phyloP scores from a whole-genome alignment of 2,888 invertebrate species.

The Polydrusus tereticollis region DNA sequence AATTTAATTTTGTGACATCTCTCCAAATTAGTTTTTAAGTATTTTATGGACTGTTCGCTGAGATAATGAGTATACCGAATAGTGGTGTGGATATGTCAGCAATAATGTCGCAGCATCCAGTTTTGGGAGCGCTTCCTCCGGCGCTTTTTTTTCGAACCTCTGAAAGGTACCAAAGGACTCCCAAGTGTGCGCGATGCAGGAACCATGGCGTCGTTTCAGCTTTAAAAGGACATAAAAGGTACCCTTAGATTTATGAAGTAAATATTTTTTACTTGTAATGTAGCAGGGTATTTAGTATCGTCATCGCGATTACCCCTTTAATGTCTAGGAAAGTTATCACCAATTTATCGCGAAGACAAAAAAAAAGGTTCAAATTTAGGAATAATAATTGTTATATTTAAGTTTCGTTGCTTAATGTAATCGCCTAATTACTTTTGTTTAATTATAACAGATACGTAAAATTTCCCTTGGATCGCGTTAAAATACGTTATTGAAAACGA shows the following conservation, averaged over 20 bases:
- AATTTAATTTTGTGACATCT: conserved; percentile 30
- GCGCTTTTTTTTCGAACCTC: conserved; percentile 90
- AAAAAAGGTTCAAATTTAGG: too few relatives aligned
- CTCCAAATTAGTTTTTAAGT: background rate
- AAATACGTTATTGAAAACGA: too few relatives aligned
- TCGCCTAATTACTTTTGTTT: too few relatives aligned
- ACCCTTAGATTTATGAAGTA: background rate
- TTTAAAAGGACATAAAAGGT: conserved; percentile 91
- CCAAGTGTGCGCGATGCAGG: conserved; percentile 96
- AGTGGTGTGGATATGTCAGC: conserved; percentile 90
- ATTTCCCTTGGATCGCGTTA: too few relatives aligned
- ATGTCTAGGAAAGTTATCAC: too few relatives aligned
- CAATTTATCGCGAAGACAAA: too few relatives aligned
- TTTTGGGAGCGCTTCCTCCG: conserved; percentile 85
- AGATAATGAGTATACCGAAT: conserved; percentile 83
- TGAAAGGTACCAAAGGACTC: conserved; percentile 95
- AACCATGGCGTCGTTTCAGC: conserved; percentile 98
- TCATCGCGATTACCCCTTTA: too few relatives aligned
- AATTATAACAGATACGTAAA: too few relatives aligned
- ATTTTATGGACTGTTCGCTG: background rate
- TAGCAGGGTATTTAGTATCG: too few relatives aligned
- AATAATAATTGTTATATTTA: too few relatives aligned
- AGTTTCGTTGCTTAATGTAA: too few relatives aligned
- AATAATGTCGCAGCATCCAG: conserved; percentile 87
- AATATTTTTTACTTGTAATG: too few relatives aligned